Evolutionary conservation across 2,797 vertebrate species (phyloP).

Genomic region (Heliangelus exortis): DNA sequence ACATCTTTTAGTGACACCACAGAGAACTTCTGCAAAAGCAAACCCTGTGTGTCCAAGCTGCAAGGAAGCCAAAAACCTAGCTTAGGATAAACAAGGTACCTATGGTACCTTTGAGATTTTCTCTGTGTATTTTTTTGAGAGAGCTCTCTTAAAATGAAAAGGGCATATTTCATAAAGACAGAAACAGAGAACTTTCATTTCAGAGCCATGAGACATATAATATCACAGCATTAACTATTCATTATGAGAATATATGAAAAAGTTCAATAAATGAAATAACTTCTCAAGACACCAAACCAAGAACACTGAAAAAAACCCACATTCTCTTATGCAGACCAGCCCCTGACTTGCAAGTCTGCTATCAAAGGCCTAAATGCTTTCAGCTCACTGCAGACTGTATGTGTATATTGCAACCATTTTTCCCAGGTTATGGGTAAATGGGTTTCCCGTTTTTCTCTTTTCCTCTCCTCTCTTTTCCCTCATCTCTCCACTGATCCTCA

Average conservation of each 20-base stretch:
- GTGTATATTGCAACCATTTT: not conserved
- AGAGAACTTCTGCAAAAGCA: not conserved
- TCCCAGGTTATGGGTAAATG: not conserved
- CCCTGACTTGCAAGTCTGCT: not conserved
- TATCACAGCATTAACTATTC: slow-evolving; percentile 20
- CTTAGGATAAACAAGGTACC: not conserved
- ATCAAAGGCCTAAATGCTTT: not conserved
- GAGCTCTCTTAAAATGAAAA: not conserved
- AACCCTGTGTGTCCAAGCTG: not conserved
- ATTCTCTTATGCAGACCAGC: not conserved
- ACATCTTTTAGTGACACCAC: not conserved
- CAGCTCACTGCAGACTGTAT: not conserved
- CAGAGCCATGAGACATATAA: not conserved
- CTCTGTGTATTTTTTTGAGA: not conserved
- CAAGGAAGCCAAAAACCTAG: not conserved
- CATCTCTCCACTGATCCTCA: not conserved
- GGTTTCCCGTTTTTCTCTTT: not conserved
- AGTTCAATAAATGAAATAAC: not conserved
- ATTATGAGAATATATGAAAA: not conserved
- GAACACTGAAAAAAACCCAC: not conserved
- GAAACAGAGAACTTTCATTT: not conserved
- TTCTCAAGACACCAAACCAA: not conserved
- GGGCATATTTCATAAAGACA: not conserved
- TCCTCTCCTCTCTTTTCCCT: not conserved
- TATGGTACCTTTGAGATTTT: not conserved